These are phyloP conservation scores for Botrylloides violaceus DNA, from an alignment of 23 tunicate species.

Conservation along the genomic window DNA sequence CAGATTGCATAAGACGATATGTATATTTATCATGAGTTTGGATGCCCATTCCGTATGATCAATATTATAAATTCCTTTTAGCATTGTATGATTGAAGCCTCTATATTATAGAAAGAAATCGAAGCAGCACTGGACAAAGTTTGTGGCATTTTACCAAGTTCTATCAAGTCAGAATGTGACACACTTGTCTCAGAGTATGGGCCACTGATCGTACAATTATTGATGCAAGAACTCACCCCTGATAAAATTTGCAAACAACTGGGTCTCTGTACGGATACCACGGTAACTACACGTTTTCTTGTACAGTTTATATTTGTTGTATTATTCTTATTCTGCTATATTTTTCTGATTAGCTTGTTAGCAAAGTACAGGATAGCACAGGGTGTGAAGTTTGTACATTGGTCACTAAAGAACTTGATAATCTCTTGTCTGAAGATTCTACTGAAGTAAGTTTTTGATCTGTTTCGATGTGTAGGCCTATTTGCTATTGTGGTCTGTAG, in stretches of 20 bases:
- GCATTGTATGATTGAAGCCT: too few relatives aligned
- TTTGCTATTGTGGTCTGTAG: too few relatives aligned
- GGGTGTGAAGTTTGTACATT: conserved; percentile 1
- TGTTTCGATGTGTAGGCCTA: too few relatives aligned
- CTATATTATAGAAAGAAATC: conserved; percentile 10
- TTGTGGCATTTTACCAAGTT: conserved; percentile 6
- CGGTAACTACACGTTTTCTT: too few relatives aligned
- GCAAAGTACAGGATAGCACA: background rate
- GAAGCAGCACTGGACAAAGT: conserved; percentile 33
- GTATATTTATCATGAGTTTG: background rate
- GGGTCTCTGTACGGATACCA: background rate
- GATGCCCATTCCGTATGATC: too few relatives aligned
- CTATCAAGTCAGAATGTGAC: background rate
- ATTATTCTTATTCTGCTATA: too few relatives aligned
- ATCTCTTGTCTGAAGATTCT: conserved; percentile 2
- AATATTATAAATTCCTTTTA: too few relatives aligned
- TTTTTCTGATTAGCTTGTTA: too few relatives aligned
- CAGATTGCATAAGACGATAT: background rate
- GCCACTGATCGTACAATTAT: background rate
- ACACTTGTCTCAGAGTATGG: background rate
- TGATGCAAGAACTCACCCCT: background rate
- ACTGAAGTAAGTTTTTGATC: too few relatives aligned
- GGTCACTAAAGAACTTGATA: conserved; percentile 3
- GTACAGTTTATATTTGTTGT: too few relatives aligned
- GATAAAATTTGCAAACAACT: background rate